A percentile compares a stretch with the other conserved stretches of the same genome.
Conservation (phyloP, 2,797 vertebrate genomes). For the Acrossocheilus wenchowensis region DNA sequence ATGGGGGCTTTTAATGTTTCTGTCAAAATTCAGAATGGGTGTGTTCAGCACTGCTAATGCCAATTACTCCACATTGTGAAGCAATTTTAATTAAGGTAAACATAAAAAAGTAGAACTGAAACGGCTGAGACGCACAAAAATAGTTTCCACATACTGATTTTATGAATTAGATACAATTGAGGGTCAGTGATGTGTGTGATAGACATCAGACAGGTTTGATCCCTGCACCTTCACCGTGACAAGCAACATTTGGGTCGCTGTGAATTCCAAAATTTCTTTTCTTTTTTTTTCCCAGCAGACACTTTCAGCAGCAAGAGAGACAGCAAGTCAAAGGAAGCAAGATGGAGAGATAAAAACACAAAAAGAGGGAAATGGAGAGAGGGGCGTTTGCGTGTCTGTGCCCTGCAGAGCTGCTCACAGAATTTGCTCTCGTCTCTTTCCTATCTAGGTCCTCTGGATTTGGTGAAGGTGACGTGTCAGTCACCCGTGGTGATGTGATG, state of each 20-base stretch:
- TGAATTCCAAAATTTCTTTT: slow-evolving; percentile 20
- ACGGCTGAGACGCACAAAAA: not conserved
- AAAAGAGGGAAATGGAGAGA: slow-evolving; percentile 5
- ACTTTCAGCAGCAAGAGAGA: slow-evolving; percentile 23
- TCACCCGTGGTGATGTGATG: slow-evolving; percentile 50
- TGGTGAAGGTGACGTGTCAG: slow-evolving; percentile 57
- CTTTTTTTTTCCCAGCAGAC: not conserved
- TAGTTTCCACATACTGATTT: not conserved
- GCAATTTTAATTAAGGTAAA: not conserved
- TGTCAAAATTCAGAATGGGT: not conserved
- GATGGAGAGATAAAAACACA: slow-evolving; percentile 24
- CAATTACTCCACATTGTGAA: not conserved
- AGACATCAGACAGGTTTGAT: slow-evolving; percentile 30
- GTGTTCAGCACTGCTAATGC: not conserved
- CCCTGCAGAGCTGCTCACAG: slow-evolving; percentile 8
- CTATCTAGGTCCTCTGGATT: slow-evolving; percentile 36
- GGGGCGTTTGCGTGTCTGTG: not conserved
- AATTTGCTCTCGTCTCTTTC: not conserved
- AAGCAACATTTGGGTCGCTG: not conserved
- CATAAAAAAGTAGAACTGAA: not conserved
- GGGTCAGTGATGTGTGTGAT: slow-evolving; percentile 11
- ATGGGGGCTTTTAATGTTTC: not conserved
- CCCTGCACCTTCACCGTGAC: not conserved
- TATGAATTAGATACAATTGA: not conserved
- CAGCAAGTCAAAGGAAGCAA: slow-evolving; percentile 29